Conservation (phyloP, 30 jellyfish, hydroid and myxozoan genomes). For the Turritopsis dohrnii region DNA sequence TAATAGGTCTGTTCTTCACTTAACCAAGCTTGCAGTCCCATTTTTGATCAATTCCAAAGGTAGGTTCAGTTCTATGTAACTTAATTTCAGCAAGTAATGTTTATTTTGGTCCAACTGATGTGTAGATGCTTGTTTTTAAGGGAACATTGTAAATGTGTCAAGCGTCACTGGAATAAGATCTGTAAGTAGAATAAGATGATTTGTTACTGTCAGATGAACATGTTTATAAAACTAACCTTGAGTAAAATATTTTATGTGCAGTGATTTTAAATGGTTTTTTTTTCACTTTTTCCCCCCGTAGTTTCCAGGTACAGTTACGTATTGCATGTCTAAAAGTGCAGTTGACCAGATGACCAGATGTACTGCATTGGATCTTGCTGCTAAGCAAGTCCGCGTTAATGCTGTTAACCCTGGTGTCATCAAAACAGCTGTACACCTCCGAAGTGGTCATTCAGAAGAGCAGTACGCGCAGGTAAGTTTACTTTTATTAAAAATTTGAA, state of each 20-base stretch:
- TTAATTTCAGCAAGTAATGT: too few species aligned
- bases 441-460: constrained; percentile 65
- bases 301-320: constrained; percentile 82
- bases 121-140: constrained; percentile 27
- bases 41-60: constrained; percentile 67
- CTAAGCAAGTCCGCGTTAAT: constrained; percentile 85
- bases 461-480: constrained; percentile 51
- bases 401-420: constrained; percentile 94
- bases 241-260: not conserved
- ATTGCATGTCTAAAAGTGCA: constrained; percentile 82
- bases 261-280: too few species aligned
- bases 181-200: too few species aligned
- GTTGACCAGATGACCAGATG: constrained; percentile 81
- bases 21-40: constrained; percentile 68
- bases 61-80: too few species aligned
- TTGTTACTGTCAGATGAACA: too few species aligned
- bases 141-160: constrained; percentile 78
- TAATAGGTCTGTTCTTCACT: constrained; percentile 45
- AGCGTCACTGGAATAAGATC: constrained; percentile 86
- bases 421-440: constrained; percentile 50
- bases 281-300: too few species aligned
- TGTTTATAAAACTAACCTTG: not conserved
- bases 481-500: not conserved
- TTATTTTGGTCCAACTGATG: too few species aligned
- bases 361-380: constrained; percentile 83